These are phyloP conservation scores for Hypanus sabinus DNA, from an alignment of 2,113 vertebrate genomes.

Conservation along the genomic window DNA sequence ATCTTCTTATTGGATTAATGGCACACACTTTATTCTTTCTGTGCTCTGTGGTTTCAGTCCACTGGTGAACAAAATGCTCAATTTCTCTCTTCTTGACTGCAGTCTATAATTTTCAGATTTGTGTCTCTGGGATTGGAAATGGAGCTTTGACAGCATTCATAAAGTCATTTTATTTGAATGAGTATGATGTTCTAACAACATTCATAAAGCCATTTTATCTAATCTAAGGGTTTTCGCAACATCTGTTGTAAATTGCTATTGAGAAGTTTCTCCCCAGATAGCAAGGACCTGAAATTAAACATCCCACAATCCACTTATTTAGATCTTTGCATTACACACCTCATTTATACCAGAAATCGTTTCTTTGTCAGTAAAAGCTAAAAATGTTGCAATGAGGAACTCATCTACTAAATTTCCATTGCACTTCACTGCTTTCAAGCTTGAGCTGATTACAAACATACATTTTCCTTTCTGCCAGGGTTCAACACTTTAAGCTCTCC, in stretches of 20 bases:
- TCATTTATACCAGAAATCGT: neutral
- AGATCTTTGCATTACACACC: neutral
- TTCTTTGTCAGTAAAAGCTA: neutral
- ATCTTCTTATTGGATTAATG: neutral
- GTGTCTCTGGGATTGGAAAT: neutral
- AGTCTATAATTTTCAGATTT: neutral
- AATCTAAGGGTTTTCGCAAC: neutral
- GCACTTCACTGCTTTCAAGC: neutral
- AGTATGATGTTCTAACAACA: neutral
- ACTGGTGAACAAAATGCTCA: neutral
- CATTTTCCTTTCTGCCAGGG: neutral
- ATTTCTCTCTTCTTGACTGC: neutral
- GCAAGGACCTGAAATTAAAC: neutral
- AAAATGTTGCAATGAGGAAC: neutral
- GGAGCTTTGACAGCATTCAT: neutral
- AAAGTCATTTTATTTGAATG: neutral
- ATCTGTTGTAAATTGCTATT: neutral
- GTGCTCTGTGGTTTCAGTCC: neutral
- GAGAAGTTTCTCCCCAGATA: neutral
- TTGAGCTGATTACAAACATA: neutral
- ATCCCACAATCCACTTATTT: neutral
- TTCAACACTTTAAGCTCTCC: neutral
- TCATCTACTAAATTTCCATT: neutral
- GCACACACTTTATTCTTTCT: neutral
- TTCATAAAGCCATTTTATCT: neutral